Conservation (phyloP, 2,888 invertebrate species). For the Lasius fuliginosus region DNA sequence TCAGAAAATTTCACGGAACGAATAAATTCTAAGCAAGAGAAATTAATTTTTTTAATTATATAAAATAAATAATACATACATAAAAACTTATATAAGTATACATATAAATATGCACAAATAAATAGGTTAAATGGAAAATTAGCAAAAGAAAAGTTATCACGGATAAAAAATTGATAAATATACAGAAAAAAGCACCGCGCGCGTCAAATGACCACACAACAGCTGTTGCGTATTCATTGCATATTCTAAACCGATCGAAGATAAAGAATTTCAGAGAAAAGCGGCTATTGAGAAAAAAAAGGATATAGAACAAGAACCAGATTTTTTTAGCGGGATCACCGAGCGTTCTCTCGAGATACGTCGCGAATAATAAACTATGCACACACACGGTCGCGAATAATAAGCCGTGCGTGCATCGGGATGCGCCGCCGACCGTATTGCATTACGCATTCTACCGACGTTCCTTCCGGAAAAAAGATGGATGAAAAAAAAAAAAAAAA, state of each 20-base stretch:
- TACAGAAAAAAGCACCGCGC: neutral
- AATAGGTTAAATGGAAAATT: neutral
- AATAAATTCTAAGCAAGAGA: neutral
- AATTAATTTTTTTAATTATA: neutral
- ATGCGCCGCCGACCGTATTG: conserved; percentile 49
- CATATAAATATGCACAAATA: neutral
- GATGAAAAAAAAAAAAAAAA: conserved; percentile 55
- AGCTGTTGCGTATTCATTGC: conserved; percentile 28
- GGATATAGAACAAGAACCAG: conserved; percentile 21
- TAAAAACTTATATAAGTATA: neutral
- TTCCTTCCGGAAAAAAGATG: conserved; percentile 69
- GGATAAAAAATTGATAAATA: neutral
- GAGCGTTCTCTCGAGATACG: conserved; percentile 42
- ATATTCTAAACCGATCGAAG: conserved; percentile 28
- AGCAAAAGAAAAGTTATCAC: neutral
- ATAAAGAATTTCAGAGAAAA: conserved; percentile 45
- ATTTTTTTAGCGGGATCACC: conserved; percentile 18
- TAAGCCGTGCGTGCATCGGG: conserved; percentile 43
- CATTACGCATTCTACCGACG: conserved; percentile 70
- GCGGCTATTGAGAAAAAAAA: conserved; percentile 26
- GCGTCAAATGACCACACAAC: conserved; percentile 26
- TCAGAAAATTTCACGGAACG: neutral
- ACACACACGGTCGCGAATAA: conserved; percentile 49
- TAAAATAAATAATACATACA: neutral
- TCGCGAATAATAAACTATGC: conserved; percentile 54